phyloP scores from a whole-genome alignment of 1,140 invertebrate genomes.

The Psilanteris sp. region DNA sequence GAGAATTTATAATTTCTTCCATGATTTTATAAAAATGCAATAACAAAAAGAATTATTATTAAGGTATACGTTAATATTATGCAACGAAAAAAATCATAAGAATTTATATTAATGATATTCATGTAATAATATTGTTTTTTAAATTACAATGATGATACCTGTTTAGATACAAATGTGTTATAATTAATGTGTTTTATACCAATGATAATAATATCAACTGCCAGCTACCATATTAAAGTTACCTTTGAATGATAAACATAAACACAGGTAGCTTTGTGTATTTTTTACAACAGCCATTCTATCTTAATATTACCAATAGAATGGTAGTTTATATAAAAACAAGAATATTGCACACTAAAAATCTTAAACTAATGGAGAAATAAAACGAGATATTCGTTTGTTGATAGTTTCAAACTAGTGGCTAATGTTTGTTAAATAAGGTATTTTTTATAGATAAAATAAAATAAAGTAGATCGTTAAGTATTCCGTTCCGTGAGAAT shows the following conservation, averaged over 20 bases:
- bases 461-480: background rate
- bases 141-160: too few species aligned
- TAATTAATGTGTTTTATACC: too few species aligned
- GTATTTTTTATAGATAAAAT: conserved; percentile 1
- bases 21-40: too few species aligned
- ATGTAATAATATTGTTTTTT: too few species aligned
- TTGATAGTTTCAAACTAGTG: conserved; percentile 1
- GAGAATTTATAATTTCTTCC: too few species aligned
- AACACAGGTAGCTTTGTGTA: background rate
- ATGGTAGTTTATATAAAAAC: conserved; percentile 1
- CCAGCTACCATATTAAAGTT: background rate
- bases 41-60: too few species aligned
- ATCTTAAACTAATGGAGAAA: background rate
- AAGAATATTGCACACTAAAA: background rate
- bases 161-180: background rate
- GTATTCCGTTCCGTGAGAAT: background rate
- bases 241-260: background rate
- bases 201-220: too few species aligned
- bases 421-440: background rate
- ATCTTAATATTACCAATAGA: background rate
- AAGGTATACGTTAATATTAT: too few species aligned
- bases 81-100: too few species aligned
- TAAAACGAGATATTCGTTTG: background rate
- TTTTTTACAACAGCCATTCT: background rate
- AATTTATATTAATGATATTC: too few species aligned